phyloP scores from a whole-genome alignment of 64 coral and sea anemone species.

The Cladopsammia gracilis region DNA sequence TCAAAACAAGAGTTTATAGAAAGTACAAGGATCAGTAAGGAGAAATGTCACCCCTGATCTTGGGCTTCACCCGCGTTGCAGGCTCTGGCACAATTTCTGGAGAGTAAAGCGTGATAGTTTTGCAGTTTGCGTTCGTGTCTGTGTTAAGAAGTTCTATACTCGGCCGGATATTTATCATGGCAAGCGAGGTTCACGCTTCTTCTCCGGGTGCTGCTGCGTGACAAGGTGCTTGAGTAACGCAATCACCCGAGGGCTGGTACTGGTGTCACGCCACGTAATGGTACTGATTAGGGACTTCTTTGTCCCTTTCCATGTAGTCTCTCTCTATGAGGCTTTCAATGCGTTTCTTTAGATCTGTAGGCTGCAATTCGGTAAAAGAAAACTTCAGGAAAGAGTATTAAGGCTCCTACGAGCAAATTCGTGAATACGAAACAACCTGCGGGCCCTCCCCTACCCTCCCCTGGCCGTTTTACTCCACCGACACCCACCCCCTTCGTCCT shows the following conservation, averaged over 20 bases:
- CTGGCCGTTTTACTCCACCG: too few relatives aligned
- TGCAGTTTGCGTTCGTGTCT: not conserved
- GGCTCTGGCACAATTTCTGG: not conserved
- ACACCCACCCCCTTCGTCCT: too few relatives aligned
- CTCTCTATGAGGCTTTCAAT: conserved; percentile 99
- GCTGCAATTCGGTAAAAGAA: conserved; percentile 46
- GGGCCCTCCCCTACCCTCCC: too few relatives aligned
- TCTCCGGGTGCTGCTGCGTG: not conserved
- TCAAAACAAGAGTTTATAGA: not conserved
- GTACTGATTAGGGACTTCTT: conserved; percentile 95
- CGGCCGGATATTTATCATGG: not conserved
- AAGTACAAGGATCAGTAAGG: not conserved
- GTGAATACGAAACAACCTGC: too few relatives aligned
- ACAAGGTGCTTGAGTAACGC: not conserved
- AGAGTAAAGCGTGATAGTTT: not conserved
- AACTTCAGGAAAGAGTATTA: not conserved
- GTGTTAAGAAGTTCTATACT: not conserved
- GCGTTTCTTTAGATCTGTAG: conserved; percentile 97
- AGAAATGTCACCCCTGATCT: not conserved
- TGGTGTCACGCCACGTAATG: conserved; percentile 93
- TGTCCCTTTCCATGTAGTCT: conserved; percentile 99
- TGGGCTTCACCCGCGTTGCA: not conserved
- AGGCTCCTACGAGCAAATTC: too few relatives aligned
- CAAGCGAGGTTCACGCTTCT: not conserved
- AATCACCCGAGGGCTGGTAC: not conserved